Evolutionary conservation across 1,140 invertebrate species (phyloP), one percentile per base, ranked within the genome.

Genomic region (Drosophila serrata): DNA sequence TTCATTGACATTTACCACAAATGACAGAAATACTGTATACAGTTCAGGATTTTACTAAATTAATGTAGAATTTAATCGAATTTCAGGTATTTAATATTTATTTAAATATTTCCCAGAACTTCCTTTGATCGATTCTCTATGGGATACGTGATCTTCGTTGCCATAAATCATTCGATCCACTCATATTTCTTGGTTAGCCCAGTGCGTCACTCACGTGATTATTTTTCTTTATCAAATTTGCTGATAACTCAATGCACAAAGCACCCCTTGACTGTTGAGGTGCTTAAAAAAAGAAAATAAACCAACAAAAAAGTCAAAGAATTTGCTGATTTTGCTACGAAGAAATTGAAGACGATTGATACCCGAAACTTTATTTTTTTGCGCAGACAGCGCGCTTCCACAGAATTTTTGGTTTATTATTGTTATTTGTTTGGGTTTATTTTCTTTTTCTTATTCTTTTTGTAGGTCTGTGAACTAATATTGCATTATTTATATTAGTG

Each of bases 191-290:
- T 29, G 35, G 69, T 12, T 22, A 55, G 29, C 31, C 40, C 48
- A 65, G 72, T 86, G 81, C 82, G 82, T 81, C 82, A 81, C 74
- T 65, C 82, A 85, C 81, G 82, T 85, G 81, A 86, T 75, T 75
- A 31, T 81, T 69, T 69, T 48, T 39, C 74, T 49, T 67, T 69
- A 80, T 74, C 39, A 67, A 62, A 74, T 74, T 82, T 19, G 79
- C 74, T 82, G 62, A 70, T 75, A 55, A 42, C 61, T 59, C 65
- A 58, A 15, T 45, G 39, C 65, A 67, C 8, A 53, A 45, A 59
- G 51, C 51, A 73, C 69, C 69, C 57, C 53, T 55, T 53, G 31
- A n/a, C 31, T 53, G n/a, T n/a, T 37, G 37, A 27, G 33, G 65
- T 53, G 63, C 42, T 68, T 68, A 58, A 59, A 56, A 58, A 56